A percentile compares a stretch with the other conserved stretches of the same genome.
These are phyloP conservation scores for Apodemus agrarius DNA, from an alignment of 2,797 vertebrate species.

Conservation along the genomic window DNA sequence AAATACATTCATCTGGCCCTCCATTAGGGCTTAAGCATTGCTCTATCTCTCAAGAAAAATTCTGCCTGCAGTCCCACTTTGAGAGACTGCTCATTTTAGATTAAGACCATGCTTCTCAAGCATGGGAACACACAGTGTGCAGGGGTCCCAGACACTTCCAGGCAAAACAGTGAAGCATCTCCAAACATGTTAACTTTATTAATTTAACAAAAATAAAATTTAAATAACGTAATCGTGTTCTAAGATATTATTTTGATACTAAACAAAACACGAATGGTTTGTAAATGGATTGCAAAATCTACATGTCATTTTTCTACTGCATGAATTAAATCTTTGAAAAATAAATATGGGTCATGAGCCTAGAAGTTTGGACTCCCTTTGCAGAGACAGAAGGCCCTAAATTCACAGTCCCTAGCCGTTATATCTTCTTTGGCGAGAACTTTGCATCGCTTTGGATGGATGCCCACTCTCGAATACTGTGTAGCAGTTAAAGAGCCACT, in stretches of 20 bases:
- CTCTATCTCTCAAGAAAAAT: slow-evolving; percentile 30
- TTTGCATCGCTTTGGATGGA: background rate
- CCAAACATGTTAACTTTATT: background rate
- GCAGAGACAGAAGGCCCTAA: background rate
- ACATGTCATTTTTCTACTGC: slow-evolving; percentile 24
- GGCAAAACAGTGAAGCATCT: background rate
- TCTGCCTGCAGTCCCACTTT: slow-evolving; percentile 6
- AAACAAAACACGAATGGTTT: background rate
- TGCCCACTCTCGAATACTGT: background rate
- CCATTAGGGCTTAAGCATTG: background rate
- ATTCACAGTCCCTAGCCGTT: background rate
- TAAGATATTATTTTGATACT: slow-evolving; percentile 8
- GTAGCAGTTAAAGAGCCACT: background rate
- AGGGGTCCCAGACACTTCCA: background rate
- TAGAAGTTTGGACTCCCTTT: background rate
- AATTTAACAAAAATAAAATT: slow-evolving; percentile 48
- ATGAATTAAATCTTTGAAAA: slow-evolving; percentile 31
- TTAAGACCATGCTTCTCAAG: slow-evolving; percentile 3
- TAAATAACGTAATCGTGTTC: background rate
- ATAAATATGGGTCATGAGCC: background rate
- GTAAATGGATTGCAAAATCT: background rate
- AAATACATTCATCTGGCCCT: background rate
- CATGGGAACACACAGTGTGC: background rate
- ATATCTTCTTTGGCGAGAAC: background rate
- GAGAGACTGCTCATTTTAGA: slow-evolving; percentile 38